Percentiles rank a stretch among this genome's conserved stretches.
These are phyloP conservation scores for Bolinopsis microptera DNA, from an alignment of 37 sponge, comb jelly and placozoan genomes.

Conservation along the genomic window DNA sequence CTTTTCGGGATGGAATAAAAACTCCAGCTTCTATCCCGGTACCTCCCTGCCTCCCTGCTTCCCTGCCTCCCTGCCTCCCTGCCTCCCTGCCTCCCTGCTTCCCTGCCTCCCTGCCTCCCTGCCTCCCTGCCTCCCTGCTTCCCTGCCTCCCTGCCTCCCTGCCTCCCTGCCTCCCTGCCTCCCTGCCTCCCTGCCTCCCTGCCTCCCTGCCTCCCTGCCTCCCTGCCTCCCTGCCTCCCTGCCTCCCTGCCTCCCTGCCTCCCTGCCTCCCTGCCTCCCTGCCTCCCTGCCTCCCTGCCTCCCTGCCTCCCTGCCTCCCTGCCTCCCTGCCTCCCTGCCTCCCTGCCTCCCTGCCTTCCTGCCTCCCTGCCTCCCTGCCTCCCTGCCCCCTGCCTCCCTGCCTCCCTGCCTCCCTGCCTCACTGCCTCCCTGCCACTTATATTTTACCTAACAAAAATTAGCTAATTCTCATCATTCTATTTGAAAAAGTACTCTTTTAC, in stretches of 20 bases:
- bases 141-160: no score
- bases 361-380: neutral
- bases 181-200: neutral
- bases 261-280: neutral
- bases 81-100: no score
- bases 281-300: neutral
- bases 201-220: neutral
- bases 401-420: neutral
- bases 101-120: neutral
- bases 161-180: neutral
- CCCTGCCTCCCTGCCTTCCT: neutral
- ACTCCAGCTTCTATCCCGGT: no score
- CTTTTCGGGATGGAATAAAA: no score
- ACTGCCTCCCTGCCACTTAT: neutral
- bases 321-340: neutral
- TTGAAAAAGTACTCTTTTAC: no score
- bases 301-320: neutral
- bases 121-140: neutral
- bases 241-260: neutral
- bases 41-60: neutral
- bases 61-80: no score
- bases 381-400: no score
- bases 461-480: no score
- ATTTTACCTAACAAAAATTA: no score
- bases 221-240: neutral